Evolutionary conservation across 2,113 vertebrate genomes (phyloP).

Genomic region (Phyllopteryx taeniolatus): DNA sequence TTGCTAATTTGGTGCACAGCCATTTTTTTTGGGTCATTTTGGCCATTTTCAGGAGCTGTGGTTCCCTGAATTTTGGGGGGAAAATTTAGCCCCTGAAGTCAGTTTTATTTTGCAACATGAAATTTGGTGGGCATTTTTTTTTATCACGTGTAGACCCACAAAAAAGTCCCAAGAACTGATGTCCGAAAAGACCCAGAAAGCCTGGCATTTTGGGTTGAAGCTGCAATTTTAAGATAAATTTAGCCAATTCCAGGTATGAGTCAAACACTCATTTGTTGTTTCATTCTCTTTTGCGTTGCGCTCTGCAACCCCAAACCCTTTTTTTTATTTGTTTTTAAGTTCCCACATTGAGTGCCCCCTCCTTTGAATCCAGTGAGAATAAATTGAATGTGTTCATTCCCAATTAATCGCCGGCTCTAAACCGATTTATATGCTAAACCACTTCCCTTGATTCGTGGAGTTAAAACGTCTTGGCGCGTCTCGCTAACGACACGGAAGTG

Average conservation of each 20-base stretch:
- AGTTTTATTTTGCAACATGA: background rate
- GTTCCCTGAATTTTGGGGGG: too few relatives aligned
- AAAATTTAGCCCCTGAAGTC: background rate
- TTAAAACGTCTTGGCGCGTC: conserved; percentile 22
- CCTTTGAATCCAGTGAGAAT: conserved; percentile 4
- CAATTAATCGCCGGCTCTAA: conserved; percentile 18
- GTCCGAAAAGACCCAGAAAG: too few relatives aligned
- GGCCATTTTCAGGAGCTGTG: too few relatives aligned
- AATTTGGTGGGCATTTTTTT: background rate
- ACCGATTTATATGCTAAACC: conserved; percentile 31
- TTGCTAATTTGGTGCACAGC: too few relatives aligned
- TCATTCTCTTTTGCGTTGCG: too few relatives aligned
- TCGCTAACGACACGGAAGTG: background rate
- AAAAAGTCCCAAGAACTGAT: background rate
- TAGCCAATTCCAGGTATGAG: background rate
- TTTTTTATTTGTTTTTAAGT: background rate
- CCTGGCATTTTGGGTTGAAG: background rate
- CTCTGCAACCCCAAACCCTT: background rate
- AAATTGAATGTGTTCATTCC: conserved; percentile 11
- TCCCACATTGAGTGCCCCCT: too few relatives aligned
- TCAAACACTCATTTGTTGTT: too few relatives aligned
- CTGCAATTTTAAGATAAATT: background rate
- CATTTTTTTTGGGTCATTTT: too few relatives aligned
- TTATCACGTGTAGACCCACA: background rate
- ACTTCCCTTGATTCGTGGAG: conserved; percentile 21